A percentile compares a stretch with the other conserved stretches of the same genome.
Conservation (phyloP, 2,113 vertebrate genomes). For the Chlorodrepanis virens region DNA sequence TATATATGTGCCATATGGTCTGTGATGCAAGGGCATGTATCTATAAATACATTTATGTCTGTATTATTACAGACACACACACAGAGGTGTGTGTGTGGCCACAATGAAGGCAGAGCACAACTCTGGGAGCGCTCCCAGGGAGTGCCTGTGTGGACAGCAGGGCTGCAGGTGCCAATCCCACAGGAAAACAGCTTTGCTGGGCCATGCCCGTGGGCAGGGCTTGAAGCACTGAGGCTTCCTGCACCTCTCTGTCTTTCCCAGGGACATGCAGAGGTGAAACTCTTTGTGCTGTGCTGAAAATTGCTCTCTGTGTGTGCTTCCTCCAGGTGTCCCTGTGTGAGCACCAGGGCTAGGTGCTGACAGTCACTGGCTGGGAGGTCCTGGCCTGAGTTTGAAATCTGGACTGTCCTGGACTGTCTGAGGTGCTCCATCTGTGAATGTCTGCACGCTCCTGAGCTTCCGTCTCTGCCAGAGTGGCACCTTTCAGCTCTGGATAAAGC, state of each 20-base stretch:
- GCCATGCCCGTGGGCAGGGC: accelerated
- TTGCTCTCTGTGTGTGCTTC: neutral
- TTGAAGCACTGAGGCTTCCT: neutral
- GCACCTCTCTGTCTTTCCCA: neutral
- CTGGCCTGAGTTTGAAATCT: neutral
- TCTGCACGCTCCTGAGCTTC: neutral
- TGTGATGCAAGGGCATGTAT: neutral
- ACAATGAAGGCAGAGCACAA: accelerated
- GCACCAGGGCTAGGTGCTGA: neutral
- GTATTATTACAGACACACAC: neutral
- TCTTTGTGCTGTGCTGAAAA: neutral
- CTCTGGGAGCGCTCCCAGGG: neutral
- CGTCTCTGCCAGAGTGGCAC: neutral
- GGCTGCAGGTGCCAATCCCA: neutral
- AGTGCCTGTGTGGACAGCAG: neutral
- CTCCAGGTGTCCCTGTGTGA: neutral
- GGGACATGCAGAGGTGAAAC: neutral
- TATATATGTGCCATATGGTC: neutral
- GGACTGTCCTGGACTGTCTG: neutral
- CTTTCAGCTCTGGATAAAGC: neutral
- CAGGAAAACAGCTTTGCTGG: neutral
- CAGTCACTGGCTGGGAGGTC: neutral
- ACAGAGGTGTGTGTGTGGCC: accelerated
- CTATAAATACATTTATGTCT: accelerated
- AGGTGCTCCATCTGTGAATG: neutral